Conservation (phyloP, 2,797 vertebrate species). For the Decapterus maruadsi region DNA sequence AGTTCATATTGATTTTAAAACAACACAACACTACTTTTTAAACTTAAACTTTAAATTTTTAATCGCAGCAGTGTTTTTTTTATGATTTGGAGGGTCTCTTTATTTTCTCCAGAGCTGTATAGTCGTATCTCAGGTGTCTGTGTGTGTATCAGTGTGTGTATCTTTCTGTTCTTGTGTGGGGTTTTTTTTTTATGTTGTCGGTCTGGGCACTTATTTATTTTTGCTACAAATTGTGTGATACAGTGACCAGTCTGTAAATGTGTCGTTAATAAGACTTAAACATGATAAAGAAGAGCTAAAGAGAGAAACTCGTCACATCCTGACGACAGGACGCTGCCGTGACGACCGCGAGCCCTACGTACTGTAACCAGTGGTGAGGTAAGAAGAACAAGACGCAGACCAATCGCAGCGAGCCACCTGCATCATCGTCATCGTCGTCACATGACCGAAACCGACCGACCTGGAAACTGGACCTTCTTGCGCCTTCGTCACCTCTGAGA, state of each 20-base stretch:
- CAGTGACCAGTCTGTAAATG: conserved; percentile 88
- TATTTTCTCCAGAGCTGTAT: conserved; percentile 24
- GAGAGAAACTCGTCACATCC: conserved; percentile 69
- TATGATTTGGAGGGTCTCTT: no score
- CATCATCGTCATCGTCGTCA: no score
- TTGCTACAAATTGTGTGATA: conserved; percentile 87
- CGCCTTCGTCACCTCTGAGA: conserved; percentile 14
- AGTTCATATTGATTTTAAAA: no score
- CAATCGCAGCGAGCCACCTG: conserved; percentile 43
- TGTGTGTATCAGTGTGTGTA: conserved; percentile 42
- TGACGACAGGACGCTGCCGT: conserved; percentile 55
- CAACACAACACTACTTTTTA: no score
- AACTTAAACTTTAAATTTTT: no score
- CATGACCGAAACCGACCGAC: not conserved
- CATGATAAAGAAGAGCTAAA: conserved; percentile 81
- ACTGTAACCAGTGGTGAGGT: conserved; percentile 68
- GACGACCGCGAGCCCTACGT: conserved; percentile 70
- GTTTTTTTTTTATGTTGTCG: conserved; percentile 71
- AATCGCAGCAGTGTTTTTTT: no score
- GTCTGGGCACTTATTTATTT: conserved; percentile 87
- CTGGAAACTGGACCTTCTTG: not conserved
- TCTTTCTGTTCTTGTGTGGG: conserved; percentile 11
- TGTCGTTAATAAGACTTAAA: conserved; percentile 78
- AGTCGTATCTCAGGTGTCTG: conserved; percentile 63
- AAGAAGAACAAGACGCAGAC: conserved; percentile 67